Base-by-base conservation (phyloP, 2,113 vertebrate species). In the Ctenomys sociabilis region DNA sequence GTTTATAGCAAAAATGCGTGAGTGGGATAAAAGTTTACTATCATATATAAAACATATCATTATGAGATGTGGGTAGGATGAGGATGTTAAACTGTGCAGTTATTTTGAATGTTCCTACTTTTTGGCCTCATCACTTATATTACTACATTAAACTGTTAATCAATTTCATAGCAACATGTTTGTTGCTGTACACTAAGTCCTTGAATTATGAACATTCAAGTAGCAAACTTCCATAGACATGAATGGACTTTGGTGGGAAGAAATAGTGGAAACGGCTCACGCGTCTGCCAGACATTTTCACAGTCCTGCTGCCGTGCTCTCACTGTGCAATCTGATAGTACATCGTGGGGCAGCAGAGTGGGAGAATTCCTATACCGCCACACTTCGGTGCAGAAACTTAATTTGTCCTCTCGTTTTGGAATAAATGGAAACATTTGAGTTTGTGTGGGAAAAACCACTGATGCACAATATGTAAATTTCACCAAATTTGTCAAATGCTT, bases 91-190 rank as follows among this genome's bases (percentile, higher is more conserved):
- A 54, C 54, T 9, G 66, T 66, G 54, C 8, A 78, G 40, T 84
- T 28, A 32, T 66, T 81, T 90, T 92, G 45, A 68, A 68, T 85
- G 35, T 57, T 61, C 91, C 28, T 30, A 26, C 78, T 57, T 70
- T 90, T 43, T 59, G 49, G 35, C 19, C 40, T 4, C 35, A 21
- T 32, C 21, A 26, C 28, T 40, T 73, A 64, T 61, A 70, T 28
- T 40, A 90, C 81, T 40, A 54, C 81, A 92, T 84, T 70, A 81
- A 92, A 90, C 81, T 83, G 40, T 26, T 45, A 54, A 68, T 52
- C 54, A 14, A 5, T 89, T 91, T 94, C 5, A 8, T 8, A 37
- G 28, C 8, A 82, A 4, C 16, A 57, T 5, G 30, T 93, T 90
- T 82, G 40, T 54, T 19, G 17, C 12, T 26, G 14, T 89, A 30